These are phyloP conservation scores for Pyrocephalus nanus DNA, from an alignment of 2,797 vertebrate species.

Conservation along the genomic window DNA sequence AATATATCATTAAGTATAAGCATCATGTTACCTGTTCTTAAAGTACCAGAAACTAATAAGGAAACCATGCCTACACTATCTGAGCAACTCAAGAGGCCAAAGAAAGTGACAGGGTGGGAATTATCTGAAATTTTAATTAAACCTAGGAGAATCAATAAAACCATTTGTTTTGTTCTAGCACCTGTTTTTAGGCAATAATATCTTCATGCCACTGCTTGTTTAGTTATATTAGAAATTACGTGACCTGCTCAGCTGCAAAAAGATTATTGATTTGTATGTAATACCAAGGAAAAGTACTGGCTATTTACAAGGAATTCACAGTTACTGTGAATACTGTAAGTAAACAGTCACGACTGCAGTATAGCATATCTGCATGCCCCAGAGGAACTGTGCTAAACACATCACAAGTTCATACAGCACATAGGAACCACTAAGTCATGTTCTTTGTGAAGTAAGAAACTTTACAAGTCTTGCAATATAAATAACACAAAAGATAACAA, in stretches of 20 bases:
- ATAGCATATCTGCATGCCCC: background rate
- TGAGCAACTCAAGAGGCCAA: background rate
- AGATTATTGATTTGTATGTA: background rate
- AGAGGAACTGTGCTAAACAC: background rate
- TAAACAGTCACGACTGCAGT: background rate
- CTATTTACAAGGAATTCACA: background rate
- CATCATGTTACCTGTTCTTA: background rate
- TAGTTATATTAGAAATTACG: constrained; percentile 9
- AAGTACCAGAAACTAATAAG: background rate
- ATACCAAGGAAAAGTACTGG: background rate
- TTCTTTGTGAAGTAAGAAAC: background rate
- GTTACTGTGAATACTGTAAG: background rate
- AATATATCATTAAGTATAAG: background rate
- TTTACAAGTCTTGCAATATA: background rate
- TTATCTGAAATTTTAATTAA: constrained; percentile 38
- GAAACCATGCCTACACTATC: background rate
- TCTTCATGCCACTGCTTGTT: background rate
- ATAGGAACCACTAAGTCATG: background rate
- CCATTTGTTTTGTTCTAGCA: constrained; percentile 14
- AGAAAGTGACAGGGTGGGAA: background rate
- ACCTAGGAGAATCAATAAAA: constrained; percentile 34
- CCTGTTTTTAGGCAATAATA: background rate
- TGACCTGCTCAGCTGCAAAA: background rate
- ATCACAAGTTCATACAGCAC: background rate
- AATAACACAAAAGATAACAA: background rate